Percentiles rank a stretch among this genome's conserved stretches.
These are phyloP conservation scores for Caenorhabditis plicata DNA, from an alignment of 2,888 invertebrate genomes.

Conservation along the genomic window DNA sequence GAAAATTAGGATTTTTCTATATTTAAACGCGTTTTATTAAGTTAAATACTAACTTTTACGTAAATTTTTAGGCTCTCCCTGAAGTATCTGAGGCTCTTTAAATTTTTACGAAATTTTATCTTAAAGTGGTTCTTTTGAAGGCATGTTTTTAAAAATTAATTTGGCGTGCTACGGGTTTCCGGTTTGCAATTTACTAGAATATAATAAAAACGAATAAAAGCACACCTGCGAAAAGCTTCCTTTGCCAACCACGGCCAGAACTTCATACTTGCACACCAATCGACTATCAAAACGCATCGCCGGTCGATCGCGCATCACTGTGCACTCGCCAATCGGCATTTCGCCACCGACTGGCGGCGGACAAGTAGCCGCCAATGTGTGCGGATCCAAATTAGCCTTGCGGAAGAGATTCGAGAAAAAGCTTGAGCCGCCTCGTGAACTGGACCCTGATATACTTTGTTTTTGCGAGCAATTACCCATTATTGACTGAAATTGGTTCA, in stretches of 20 bases:
- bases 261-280: conserved; percentile 64
- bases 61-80: too few relatives aligned
- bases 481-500: conserved; percentile 6
- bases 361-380: conserved; percentile 54
- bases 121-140: too few relatives aligned
- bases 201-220: neutral
- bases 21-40: too few relatives aligned
- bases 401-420: conserved; percentile 54
- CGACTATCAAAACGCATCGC: conserved; percentile 60
- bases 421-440: conserved; percentile 27
- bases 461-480: conserved; percentile 41
- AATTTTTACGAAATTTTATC: too few relatives aligned
- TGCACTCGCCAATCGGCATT: conserved; percentile 60
- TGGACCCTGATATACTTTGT: conserved; percentile 38
- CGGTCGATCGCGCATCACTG: conserved; percentile 55
- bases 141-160: too few relatives aligned
- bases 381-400: conserved; percentile 57
- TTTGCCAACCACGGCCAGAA: conserved; percentile 61
- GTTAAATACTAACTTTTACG: too few relatives aligned
- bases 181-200: neutral
- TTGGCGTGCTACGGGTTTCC: too few relatives aligned
- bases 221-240: conserved; percentile 61
- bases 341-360: conserved; percentile 63
- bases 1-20: too few relatives aligned
- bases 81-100: too few relatives aligned